Conservation (phyloP, 1,140 invertebrate genomes). For the Parapsyche elsis region DNA sequence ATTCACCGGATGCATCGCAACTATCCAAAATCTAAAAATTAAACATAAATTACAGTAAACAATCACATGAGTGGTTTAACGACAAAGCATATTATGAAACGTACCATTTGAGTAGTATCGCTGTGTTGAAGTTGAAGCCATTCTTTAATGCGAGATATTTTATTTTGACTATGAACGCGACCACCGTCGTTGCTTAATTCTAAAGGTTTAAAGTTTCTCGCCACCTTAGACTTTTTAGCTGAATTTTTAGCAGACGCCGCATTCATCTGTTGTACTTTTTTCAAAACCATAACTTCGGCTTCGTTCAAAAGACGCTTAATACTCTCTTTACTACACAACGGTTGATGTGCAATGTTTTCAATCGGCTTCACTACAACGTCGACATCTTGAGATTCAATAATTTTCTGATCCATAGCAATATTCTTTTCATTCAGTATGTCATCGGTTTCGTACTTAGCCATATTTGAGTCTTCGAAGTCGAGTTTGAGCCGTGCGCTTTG, state of each 20-base stretch:
- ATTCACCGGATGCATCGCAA: conserved; percentile 92
- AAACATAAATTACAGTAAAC: conserved; percentile 46
- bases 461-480: conserved; percentile 39
- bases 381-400: conserved; percentile 14
- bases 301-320: conserved; percentile 76
- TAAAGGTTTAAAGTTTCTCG: conserved; percentile 67
- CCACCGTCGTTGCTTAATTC: conserved; percentile 65
- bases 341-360: conserved; percentile 38
- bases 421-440: conserved; percentile 8
- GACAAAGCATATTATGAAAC: conserved; percentile 1
- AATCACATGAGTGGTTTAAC: background rate
- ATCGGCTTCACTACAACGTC: background rate
- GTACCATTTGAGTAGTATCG: conserved; percentile 61
- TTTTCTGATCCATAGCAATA: conserved; percentile 13
- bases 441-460: background rate
- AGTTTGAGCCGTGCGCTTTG: conserved; percentile 38
- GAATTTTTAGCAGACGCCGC: conserved; percentile 56
- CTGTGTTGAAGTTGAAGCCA: conserved; percentile 69
- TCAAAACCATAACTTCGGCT: conserved; percentile 77
- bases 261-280: conserved; percentile 61
- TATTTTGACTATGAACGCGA: conserved; percentile 66
- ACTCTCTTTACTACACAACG: conserved; percentile 64
- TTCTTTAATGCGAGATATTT: conserved; percentile 76
- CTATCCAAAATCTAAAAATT: conserved; percentile 62
- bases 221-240: conserved; percentile 59